Evolutionary conservation across 92 coral and sea anemone species (phyloP).

Genomic region (Epizoanthus scotinus): DNA sequence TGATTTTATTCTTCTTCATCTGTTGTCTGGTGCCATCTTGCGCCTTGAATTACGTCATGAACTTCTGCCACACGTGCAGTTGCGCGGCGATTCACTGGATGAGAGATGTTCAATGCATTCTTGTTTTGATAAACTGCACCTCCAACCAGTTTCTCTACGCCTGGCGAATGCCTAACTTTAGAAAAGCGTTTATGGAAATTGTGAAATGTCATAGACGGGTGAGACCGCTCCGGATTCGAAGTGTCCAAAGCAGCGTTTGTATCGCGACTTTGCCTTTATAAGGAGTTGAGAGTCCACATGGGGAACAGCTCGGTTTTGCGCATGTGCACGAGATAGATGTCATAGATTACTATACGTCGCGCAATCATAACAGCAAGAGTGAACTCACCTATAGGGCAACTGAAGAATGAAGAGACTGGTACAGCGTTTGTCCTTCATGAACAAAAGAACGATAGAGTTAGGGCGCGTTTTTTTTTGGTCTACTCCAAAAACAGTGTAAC

Average conservation of each 20-base stretch:
- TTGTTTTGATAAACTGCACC: conserved; percentile 70
- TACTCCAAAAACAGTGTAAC: no score
- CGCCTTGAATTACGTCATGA: conserved; percentile 79
- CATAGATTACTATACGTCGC: no score
- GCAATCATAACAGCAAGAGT: no score
- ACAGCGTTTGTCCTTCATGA: no score
- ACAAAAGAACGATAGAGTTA: no score
- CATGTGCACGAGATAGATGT: no score
- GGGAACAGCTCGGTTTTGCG: background rate
- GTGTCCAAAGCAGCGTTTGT: background rate
- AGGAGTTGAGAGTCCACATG: background rate
- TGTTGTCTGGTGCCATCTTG: conserved; percentile 80
- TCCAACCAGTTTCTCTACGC: conserved; percentile 90
- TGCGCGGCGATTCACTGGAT: conserved; percentile 83
- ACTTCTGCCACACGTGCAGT: conserved; percentile 75
- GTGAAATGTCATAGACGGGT: background rate
- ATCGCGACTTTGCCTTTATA: background rate
- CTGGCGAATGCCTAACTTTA: conserved; percentile 78
- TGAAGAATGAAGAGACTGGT: no score
- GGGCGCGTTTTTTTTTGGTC: no score
- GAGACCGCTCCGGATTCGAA: background rate
- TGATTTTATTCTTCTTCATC: conserved; percentile 65
- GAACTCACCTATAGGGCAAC: no score
- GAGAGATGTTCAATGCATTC: conserved; percentile 83
- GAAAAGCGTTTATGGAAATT: conserved; percentile 60